Conservation (phyloP, 2,113 vertebrate genomes). For the Casuarius casuarius region DNA sequence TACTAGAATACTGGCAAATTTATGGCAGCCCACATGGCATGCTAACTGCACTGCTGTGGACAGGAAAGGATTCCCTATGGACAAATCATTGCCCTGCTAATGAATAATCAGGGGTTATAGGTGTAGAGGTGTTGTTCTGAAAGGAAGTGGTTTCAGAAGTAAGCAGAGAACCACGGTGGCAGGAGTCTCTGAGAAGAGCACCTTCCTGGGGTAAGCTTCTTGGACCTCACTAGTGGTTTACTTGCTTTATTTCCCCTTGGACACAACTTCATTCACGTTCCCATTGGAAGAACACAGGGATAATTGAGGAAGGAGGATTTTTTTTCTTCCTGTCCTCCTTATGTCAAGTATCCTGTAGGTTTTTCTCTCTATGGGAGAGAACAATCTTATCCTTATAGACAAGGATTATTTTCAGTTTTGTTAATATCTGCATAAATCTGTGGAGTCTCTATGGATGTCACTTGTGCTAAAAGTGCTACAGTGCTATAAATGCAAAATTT, state of each 20-base stretch:
- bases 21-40: neutral
- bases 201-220: neutral
- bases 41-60: accelerated
- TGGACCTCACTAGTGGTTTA: neutral
- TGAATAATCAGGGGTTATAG: neutral
- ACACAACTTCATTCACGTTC: neutral
- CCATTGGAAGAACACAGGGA: neutral
- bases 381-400: neutral
- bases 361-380: neutral
- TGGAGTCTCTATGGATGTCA: neutral
- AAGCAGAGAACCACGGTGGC: neutral
- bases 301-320: neutral
- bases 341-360: neutral
- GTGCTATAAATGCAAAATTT: neutral
- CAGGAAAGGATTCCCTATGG: neutral
- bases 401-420: neutral
- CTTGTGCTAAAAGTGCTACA: neutral
- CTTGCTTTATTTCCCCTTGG: neutral
- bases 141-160: neutral
- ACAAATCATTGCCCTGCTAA: neutral
- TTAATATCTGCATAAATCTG: neutral
- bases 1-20: neutral
- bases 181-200: neutral
- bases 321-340: neutral
- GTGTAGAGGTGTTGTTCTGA: neutral